These are phyloP conservation scores for Pseudochromis fuscus DNA, from an alignment of 2,797 vertebrate genomes.

Conservation along the genomic window DNA sequence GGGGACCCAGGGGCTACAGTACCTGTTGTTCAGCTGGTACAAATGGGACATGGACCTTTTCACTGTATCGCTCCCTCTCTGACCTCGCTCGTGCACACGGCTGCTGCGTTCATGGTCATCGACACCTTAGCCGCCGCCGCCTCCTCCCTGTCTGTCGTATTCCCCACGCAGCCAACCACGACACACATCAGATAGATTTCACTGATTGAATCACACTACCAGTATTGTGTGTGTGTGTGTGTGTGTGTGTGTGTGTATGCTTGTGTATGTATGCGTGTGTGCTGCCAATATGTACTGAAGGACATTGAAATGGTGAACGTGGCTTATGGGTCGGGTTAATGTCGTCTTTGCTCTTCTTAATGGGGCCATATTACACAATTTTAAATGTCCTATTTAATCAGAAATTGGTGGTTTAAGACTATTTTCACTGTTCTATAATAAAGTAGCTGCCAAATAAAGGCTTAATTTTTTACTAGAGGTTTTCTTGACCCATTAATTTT, in stretches of 20 bases:
- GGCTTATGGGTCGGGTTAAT: slow-evolving; percentile 45
- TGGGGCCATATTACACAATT: slow-evolving; percentile 73
- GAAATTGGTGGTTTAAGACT: slow-evolving; percentile 51
- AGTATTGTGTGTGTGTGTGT: slow-evolving; percentile 78
- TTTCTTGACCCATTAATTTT: slow-evolving; percentile 23
- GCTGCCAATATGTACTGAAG: slow-evolving; percentile 82
- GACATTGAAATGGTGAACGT: slow-evolving; percentile 72
- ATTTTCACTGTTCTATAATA: slow-evolving; percentile 68
- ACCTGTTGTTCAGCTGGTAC: slow-evolving; percentile 77
- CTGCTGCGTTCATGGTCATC: slow-evolving; percentile 69
- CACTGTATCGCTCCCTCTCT: slow-evolving; percentile 85
- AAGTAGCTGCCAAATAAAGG: slow-evolving; percentile 76
- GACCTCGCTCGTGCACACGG: slow-evolving; percentile 77
- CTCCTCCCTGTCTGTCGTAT: slow-evolving; percentile 56
- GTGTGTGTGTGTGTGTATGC: slow-evolving; percentile 18
- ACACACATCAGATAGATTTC: slow-evolving; percentile 72
- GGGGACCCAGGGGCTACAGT: slow-evolving; percentile 69
- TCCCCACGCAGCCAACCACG: slow-evolving; percentile 56
- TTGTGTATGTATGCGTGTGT: slow-evolving; percentile 50
- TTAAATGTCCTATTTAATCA: slow-evolving; percentile 72
- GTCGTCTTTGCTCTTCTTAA: slow-evolving; percentile 56
- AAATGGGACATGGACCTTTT: slow-evolving; percentile 85
- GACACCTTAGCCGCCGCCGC: slow-evolving; percentile 48
- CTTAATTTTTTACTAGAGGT: slow-evolving; percentile 42
- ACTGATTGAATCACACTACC: slow-evolving; percentile 81